Base-by-base conservation (phyloP, 2,888 invertebrate genomes). In the Hypomecis atomaria region DNA sequence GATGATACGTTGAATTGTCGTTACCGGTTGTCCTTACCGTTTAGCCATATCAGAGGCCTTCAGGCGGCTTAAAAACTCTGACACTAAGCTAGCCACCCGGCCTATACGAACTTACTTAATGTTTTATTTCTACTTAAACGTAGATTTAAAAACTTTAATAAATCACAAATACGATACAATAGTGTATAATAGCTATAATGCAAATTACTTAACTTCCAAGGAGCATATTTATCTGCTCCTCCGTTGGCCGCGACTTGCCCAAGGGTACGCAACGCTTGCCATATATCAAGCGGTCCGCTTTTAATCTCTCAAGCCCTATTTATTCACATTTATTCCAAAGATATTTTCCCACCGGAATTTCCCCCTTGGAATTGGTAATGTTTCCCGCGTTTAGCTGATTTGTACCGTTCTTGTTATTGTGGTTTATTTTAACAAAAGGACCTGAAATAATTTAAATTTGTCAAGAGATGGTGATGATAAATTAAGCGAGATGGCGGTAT, bases 291-390 rank as follows among this genome's bases (percentile, higher is more conserved):
- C 76, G 77, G 80, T 69, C 84, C 85, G 88, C 87, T 86, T 89
- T 89, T 89, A 89, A 89, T 89, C 89, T 88, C 87, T 76, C 84
- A 81, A 87, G 88, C 80, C 87, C 88, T 89, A 90, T 90, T 90
- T 90, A 89, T 90, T 89, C 84, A 85, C 87, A 88, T 90, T 89
- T 88, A 90, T 89, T 85, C 82, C 83, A 86, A 89, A 89, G 86
- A 89, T 88, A 89, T 89, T 90, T 85, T 83, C 85, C 87, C 86
- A 83, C 82, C 84, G 88, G 90, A 89, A 87, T 87, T 89, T 88
- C 87, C 86, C 86, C 78, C 85, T 86, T 85, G 84, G 84, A 88
- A 88, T 86, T 84, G 85, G 86, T 86, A 85, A 83, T 87, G 78
- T 86, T 89, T 88, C 84, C 87, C 82, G 83, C 82, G 79, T 83